Percentiles rank a stretch among this genome's conserved stretches.
phyloP scores from a whole-genome alignment of 2,888 invertebrate genomes.

The Apamea anceps region DNA sequence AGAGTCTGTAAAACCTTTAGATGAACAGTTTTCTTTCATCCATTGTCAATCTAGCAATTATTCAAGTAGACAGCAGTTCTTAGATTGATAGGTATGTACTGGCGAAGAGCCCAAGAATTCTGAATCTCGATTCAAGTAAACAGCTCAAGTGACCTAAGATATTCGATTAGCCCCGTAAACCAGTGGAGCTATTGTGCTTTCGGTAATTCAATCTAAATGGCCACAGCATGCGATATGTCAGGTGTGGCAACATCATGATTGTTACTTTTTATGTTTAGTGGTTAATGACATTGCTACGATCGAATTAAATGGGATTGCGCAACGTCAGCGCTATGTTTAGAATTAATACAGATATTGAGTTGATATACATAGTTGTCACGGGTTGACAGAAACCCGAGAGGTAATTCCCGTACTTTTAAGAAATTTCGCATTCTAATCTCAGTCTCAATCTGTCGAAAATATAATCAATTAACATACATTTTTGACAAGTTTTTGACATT shows the following conservation, averaged over 20 bases:
- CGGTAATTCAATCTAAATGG: conserved; percentile 84
- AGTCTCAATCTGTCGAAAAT: background rate
- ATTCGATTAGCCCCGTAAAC: conserved; percentile 77
- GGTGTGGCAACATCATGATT: conserved; percentile 77
- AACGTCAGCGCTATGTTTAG: conserved; percentile 26
- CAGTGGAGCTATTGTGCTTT: conserved; percentile 76
- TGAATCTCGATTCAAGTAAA: conserved; percentile 34
- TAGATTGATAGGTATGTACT: background rate
- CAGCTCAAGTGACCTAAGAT: conserved; percentile 27
- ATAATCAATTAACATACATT: background rate
- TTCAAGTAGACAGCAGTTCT: conserved; percentile 6
- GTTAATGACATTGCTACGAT: conserved; percentile 54
- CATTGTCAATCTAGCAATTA: conserved; percentile 6
- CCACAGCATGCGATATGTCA: conserved; percentile 82
- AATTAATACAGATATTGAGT: background rate
- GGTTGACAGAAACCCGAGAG: background rate
- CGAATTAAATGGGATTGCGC: conserved; percentile 44
- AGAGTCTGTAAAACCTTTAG: conserved; percentile 9
- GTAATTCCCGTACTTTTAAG: background rate
- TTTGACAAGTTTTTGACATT: background rate
- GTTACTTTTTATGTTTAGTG: conserved; percentile 72
- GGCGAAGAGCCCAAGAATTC: conserved; percentile 43
- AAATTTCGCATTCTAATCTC: background rate
- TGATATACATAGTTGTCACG: background rate
- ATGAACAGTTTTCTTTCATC: conserved; percentile 6